Conservation (phyloP, 1,140 invertebrate genomes). For the Drosophila nikananu region DNA sequence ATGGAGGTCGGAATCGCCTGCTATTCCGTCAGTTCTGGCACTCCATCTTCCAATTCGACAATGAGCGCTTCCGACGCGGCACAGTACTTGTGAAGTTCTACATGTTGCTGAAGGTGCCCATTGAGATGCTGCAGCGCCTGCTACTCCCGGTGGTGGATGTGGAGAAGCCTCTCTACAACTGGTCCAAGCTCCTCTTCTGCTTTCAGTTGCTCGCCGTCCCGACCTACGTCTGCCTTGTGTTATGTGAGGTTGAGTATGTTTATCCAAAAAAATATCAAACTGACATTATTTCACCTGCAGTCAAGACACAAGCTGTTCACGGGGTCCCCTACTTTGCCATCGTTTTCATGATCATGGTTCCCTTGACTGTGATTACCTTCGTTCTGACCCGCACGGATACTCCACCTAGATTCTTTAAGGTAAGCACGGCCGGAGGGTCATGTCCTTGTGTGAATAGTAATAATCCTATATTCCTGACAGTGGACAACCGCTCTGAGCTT, state of each 20-base stretch:
- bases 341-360: not conserved
- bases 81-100: not conserved
- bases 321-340: not conserved
- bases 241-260: constrained; percentile 4
- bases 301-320: not conserved
- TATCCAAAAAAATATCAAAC: too few species aligned
- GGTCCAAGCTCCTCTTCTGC: constrained; percentile 46
- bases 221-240: constrained; percentile 9
- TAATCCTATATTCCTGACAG: not conserved
- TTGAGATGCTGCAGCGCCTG: constrained; percentile 17
- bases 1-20: not conserved
- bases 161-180: constrained; percentile 14
- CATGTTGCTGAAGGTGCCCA: constrained; percentile 14
- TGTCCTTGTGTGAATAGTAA: too few species aligned
- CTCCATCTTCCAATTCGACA: constrained; percentile 20
- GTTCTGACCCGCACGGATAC: constrained; percentile 35
- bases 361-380: constrained; percentile 1
- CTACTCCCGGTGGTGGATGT: constrained; percentile 35
- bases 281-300: not conserved
- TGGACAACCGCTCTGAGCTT: constrained; percentile 13
- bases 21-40: constrained; percentile 28
- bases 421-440: not conserved
- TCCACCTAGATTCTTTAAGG: constrained; percentile 20
- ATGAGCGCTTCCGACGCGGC: not conserved
- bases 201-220: constrained; percentile 13